A percentile compares a stretch with the other conserved stretches of the same genome.
phyloP scores from a whole-genome alignment of 2,113 vertebrate genomes.

The Chauna torquata region DNA sequence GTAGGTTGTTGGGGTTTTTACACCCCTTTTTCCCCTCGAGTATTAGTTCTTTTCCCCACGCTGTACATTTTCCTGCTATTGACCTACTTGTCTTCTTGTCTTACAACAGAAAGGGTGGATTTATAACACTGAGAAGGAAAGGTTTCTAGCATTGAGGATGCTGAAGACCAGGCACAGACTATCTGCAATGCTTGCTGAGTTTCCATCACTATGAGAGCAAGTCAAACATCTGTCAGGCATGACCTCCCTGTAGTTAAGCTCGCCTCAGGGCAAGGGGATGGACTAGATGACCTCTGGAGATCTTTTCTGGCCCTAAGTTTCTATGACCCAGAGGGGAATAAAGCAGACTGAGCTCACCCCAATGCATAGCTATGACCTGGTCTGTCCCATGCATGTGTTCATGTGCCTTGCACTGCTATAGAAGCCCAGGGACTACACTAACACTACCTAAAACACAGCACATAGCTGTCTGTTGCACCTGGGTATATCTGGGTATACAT shows the following conservation, averaged over 20 bases:
- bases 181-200: background rate
- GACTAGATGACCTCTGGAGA: background rate
- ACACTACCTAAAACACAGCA: background rate
- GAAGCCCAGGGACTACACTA: background rate
- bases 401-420: accelerated
- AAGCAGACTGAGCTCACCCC: background rate
- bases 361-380: background rate
- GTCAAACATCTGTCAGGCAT: conserved; percentile 11
- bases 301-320: background rate
- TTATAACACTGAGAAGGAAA: background rate
- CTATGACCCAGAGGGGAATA: background rate
- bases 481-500: too few species aligned
- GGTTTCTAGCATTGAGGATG: background rate
- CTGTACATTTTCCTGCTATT: background rate
- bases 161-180: background rate
- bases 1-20: background rate
- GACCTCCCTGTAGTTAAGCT: conserved; percentile 15
- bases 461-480: background rate
- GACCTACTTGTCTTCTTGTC: background rate
- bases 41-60: background rate
- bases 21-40: background rate
- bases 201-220: background rate
- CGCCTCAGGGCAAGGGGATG: background rate
- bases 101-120: background rate
- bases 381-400: background rate